These are phyloP conservation scores for Meliscaeva auricollis DNA, from an alignment of 2,888 invertebrate species.

Conservation along the genomic window DNA sequence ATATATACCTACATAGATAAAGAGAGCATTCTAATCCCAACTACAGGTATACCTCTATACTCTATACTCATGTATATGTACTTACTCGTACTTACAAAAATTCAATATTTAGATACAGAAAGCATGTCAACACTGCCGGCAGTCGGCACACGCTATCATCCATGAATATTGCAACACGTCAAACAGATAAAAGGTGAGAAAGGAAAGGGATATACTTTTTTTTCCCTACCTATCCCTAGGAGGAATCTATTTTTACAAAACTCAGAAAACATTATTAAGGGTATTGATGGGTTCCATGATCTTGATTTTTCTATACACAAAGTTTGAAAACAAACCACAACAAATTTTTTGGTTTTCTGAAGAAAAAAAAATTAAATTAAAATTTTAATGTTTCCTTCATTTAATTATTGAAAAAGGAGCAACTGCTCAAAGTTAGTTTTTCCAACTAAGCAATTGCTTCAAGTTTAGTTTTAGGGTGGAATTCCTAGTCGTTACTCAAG, in stretches of 20 bases:
- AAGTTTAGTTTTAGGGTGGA: too few species aligned
- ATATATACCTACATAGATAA: background rate
- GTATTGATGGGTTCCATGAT: background rate
- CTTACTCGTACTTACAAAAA: background rate
- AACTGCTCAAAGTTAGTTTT: too few species aligned
- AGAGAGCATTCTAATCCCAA: slow-evolving; percentile 19
- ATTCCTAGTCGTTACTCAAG: too few species aligned
- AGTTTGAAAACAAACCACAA: background rate
- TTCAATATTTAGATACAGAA: slow-evolving; percentile 6
- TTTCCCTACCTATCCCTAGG: slow-evolving; percentile 15
- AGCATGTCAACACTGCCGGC: slow-evolving; percentile 49
- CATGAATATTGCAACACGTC: slow-evolving; percentile 27
- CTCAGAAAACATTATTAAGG: background rate
- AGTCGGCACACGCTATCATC: slow-evolving; percentile 19
- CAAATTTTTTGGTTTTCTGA: too few species aligned
- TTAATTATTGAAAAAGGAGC: too few species aligned
- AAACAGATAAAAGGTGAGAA: slow-evolving; percentile 42
- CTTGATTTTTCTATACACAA: background rate
- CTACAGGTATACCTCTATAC: background rate
- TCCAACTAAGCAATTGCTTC: too few species aligned
- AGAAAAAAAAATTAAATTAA: too few species aligned
- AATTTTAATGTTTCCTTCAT: too few species aligned
- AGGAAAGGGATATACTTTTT: slow-evolving; percentile 46
- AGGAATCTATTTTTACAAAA: slow-evolving; percentile 54
- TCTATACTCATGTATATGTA: background rate